Evolutionary conservation across 2,113 vertebrate genomes (phyloP).

Genomic region (Catagonus wagneri): DNA sequence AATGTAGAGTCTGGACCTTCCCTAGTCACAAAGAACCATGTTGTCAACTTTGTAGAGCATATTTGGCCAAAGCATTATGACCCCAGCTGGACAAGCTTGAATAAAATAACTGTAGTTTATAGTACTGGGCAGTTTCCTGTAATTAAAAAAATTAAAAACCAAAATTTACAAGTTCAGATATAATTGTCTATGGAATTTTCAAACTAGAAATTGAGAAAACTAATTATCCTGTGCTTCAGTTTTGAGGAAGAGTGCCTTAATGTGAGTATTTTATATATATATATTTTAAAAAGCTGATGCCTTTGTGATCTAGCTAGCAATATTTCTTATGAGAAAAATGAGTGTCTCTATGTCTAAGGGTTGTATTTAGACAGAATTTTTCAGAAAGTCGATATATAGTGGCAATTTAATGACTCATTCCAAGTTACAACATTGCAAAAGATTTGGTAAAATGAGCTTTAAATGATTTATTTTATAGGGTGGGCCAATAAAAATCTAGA

Average conservation of each 20-base stretch:
- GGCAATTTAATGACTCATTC: constrained; percentile 86
- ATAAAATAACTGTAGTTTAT: neutral
- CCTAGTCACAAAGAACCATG: neutral
- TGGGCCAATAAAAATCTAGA: neutral
- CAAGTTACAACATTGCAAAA: constrained; percentile 71
- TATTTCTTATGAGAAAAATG: constrained; percentile 57
- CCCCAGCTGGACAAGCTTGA: neutral
- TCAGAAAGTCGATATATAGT: constrained; percentile 77
- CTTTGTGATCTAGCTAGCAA: constrained; percentile 63
- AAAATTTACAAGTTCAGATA: constrained; percentile 23
- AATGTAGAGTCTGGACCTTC: neutral
- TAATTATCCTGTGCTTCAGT: neutral
- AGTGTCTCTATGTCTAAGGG: constrained; percentile 67
- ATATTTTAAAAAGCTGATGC: neutral
- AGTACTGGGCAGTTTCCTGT: neutral
- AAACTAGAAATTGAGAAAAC: neutral
- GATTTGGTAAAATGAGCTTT: constrained; percentile 78
- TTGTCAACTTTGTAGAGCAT: neutral
- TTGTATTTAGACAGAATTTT: constrained; percentile 82
- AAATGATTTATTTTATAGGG: neutral
- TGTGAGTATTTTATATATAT: constrained; percentile 13
- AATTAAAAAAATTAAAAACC: constrained; percentile 44
- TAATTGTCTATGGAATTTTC: neutral
- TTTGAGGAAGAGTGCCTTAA: neutral
- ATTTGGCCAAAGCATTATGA: neutral